Conservation (phyloP, 2,888 invertebrate species). For the Pecten maximus region DNA sequence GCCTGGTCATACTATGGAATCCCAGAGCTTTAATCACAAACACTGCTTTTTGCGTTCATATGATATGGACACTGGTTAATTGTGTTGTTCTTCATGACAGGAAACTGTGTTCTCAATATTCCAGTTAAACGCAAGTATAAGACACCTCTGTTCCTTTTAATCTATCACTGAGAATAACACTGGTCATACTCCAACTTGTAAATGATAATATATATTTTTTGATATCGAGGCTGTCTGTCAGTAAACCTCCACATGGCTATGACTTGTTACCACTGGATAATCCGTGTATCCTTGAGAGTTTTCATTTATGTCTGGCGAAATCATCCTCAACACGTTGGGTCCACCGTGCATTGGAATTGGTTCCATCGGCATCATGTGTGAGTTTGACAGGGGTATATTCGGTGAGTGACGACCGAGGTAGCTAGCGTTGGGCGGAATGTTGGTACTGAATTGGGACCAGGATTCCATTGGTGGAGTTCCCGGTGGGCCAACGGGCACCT, state of each 20-base stretch:
- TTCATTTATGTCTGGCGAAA: constrained; percentile 73
- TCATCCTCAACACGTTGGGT: constrained; percentile 68
- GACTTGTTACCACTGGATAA: constrained; percentile 74
- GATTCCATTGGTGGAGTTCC: constrained; percentile 75
- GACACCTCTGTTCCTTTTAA: background rate
- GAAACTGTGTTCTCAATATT: background rate
- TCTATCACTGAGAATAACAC: constrained; percentile 13
- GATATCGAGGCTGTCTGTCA: constrained; percentile 54
- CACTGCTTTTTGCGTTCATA: background rate
- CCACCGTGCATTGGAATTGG: constrained; percentile 69
- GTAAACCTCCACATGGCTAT: constrained; percentile 80
- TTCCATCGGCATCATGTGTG: constrained; percentile 75
- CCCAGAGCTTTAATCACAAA: background rate
- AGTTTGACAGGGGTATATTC: constrained; percentile 67
- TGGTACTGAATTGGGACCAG: constrained; percentile 72
- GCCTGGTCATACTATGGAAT: background rate
- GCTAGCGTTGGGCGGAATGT: constrained; percentile 62
- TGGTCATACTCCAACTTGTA: background rate
- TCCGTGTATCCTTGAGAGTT: constrained; percentile 73
- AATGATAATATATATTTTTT: background rate
- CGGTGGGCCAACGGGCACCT: constrained; percentile 77
- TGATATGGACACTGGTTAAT: background rate
- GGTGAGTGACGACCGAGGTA: constrained; percentile 77
- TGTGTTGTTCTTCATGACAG: background rate
- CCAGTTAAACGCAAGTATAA: background rate